phyloP scores from a whole-genome alignment of 2,113 vertebrate genomes.

The Catharus bicknelli region DNA sequence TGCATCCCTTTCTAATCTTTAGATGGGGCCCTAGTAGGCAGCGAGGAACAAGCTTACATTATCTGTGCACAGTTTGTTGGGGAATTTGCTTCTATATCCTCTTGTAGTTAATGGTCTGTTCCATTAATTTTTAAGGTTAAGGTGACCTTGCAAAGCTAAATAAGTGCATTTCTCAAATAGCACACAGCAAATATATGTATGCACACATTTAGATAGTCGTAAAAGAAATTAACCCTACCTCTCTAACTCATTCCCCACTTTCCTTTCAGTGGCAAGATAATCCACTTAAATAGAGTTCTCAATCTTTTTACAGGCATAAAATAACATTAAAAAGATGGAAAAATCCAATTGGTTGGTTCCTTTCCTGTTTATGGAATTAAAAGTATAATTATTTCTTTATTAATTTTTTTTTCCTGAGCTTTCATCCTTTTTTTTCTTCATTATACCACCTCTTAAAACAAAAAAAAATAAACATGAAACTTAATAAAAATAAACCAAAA shows the following conservation, averaged over 20 bases:
- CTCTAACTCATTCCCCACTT: conserved; percentile 54
- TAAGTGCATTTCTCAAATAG: conserved; percentile 43
- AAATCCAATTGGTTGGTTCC: conserved; percentile 15
- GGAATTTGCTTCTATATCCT: conserved; percentile 2
- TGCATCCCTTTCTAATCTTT: background rate
- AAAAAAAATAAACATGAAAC: background rate
- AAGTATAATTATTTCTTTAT: conserved; percentile 60
- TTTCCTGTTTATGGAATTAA: conserved; percentile 9
- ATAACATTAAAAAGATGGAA: conserved; percentile 39
- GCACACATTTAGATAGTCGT: conserved; percentile 4
- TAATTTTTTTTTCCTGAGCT: conserved; percentile 65
- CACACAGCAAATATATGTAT: background rate
- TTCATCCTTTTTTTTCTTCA: conserved; percentile 64
- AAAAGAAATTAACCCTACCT: conserved; percentile 51
- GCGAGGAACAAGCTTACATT: background rate
- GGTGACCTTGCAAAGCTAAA: conserved; percentile 45
- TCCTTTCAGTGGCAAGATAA: conserved; percentile 45
- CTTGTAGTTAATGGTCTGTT: conserved; percentile 27
- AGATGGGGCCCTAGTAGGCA: background rate
- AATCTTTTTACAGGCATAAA: conserved; percentile 62
- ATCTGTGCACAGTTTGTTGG: background rate
- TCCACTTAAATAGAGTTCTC: conserved; percentile 57
- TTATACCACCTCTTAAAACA: conserved; percentile 50
- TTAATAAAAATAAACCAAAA: conserved; percentile 68
- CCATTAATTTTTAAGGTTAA: conserved; percentile 48